A percentile compares a stretch with the other conserved stretches of the same genome.
These are phyloP conservation scores for Xenops minutus DNA, from an alignment of 2,797 vertebrate species.

Conservation along the genomic window DNA sequence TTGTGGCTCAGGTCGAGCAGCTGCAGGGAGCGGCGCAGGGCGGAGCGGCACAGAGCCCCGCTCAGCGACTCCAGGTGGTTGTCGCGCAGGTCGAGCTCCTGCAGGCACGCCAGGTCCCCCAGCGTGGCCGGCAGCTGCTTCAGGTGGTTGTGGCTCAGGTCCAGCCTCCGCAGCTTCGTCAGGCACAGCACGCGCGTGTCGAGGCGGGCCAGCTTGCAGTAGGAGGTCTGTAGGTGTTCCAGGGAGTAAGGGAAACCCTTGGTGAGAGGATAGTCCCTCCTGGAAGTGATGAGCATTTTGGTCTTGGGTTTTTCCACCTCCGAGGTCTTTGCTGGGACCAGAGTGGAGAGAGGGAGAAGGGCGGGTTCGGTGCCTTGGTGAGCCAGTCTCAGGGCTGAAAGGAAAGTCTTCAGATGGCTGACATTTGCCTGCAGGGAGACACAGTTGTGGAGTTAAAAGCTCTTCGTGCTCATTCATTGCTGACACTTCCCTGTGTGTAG, in stretches of 20 bases:
- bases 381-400: slow-evolving; percentile 88
- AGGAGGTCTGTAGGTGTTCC: slow-evolving; percentile 93
- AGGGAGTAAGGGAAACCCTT: slow-evolving; percentile 90
- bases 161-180: slow-evolving; percentile 86
- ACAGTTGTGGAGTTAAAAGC: background rate
- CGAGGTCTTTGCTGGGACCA: slow-evolving; percentile 84
- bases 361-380: slow-evolving; percentile 81
- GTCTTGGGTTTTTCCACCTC: slow-evolving; percentile 95
- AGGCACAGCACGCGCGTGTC: slow-evolving; percentile 90
- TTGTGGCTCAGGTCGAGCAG: slow-evolving; percentile 93
- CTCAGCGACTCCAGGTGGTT: slow-evolving; percentile 91
- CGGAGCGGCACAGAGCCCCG: slow-evolving; percentile 84
- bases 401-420: slow-evolving; percentile 88
- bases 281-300: slow-evolving; percentile 88
- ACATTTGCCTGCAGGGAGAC: slow-evolving; percentile 82
- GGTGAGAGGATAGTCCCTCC: slow-evolving; percentile 91
- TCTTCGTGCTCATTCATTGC: background rate
- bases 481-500: background rate
- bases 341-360: slow-evolving; percentile 80
- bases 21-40: slow-evolving; percentile 86
- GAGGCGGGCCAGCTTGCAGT: slow-evolving; percentile 88
- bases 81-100: slow-evolving; percentile 88
- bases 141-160: slow-evolving; percentile 95
- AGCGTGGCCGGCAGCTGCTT: slow-evolving; percentile 89
- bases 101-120: slow-evolving; percentile 87